Base-by-base conservation (phyloP, 2,888 invertebrate genomes). In the Leucoptera coffeella region DNA sequence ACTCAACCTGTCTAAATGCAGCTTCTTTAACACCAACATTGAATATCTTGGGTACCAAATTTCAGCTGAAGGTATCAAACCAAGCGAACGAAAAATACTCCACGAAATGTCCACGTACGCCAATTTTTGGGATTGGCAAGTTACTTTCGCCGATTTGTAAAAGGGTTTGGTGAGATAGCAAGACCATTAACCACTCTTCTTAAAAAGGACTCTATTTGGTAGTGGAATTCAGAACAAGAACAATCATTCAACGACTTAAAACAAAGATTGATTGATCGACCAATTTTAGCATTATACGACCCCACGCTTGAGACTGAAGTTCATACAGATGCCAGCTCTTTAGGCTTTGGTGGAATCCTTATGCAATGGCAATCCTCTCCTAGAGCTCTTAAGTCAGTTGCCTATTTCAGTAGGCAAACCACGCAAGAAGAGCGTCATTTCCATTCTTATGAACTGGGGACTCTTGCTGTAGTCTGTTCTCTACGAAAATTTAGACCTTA, bases 381-480 rank as follows among this genome's bases (percentile, higher is more conserved):
- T n/a, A n/a, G n/a, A n/a, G n/a, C n/a, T n/a, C n/a, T n/a, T n/a
- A n/a, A n/a, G n/a, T n/a, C 43, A 4, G 35, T 47, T 7, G 15
- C 20, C 2, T 38, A 32, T 13, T 44, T 34, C 29, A 45, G 41
- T 29, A 25, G 33, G 15, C 35, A 34, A 7, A 37, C 37, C 1
- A 31, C 36, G 6, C 9, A n/a, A 3, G 34, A 33, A 4, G 45
- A 42, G 27, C 29, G n/a, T n/a, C n/a, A n/a, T n/a, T n/a, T n/a
- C n/a, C n/a, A n/a, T n/a, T n/a, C n/a, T n/a, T n/a, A n/a, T 28
- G 43, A 47, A 23, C 29, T 46, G 7, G 19, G 44, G 29, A 41
- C 43, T 1, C 24, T 42, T 17, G 40, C 40, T 0, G 35, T 39
- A 35, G 22, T 26, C 6, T 11, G 3, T 6, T 17, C 17, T 3